phyloP scores from a whole-genome alignment of 2,113 vertebrate genomes.

The Odocoileus hemionus region DNA sequence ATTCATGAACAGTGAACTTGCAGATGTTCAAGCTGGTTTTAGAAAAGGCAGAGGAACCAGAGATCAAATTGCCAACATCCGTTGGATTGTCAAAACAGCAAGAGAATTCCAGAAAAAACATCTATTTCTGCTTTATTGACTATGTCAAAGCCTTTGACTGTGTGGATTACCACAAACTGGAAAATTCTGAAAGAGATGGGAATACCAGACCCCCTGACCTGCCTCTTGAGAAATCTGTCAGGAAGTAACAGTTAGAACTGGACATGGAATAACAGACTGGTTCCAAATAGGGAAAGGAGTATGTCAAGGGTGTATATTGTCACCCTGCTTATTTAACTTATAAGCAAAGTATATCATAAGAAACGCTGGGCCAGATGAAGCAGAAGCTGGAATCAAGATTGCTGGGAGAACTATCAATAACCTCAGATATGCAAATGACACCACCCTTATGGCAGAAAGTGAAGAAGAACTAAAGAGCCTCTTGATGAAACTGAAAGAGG shows the following conservation, averaged over 20 bases:
- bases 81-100: background rate
- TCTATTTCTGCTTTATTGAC: background rate
- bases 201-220: background rate
- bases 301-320: background rate
- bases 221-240: background rate
- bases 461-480: background rate
- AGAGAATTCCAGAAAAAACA: background rate
- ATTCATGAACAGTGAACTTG: background rate
- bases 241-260: background rate
- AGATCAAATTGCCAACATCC: background rate
- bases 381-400: background rate
- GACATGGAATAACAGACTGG: background rate
- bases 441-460: background rate
- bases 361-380: rapidly evolving
- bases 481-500: background rate
- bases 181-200: background rate
- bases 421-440: background rate
- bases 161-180: background rate
- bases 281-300: background rate
- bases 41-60: background rate
- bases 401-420: background rate
- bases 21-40: background rate
- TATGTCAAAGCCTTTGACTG: background rate
- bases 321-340: background rate
- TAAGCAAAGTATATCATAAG: background rate